These are phyloP conservation scores for human (Homo sapiens) DNA, from an alignment of 2,113 vertebrate species.

Conservation along the genomic window DNA sequence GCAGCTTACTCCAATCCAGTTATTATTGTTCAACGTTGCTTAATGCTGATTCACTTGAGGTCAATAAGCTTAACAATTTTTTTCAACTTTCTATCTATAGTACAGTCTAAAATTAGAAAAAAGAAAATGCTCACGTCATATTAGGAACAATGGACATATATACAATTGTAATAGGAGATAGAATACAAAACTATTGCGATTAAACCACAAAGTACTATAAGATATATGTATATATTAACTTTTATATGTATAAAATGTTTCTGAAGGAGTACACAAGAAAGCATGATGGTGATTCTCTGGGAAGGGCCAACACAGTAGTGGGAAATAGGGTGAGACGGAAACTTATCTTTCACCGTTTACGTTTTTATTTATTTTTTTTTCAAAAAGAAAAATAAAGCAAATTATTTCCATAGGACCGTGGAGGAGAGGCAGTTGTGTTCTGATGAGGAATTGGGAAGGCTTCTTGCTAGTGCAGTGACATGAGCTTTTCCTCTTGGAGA, in stretches of 20 bases:
- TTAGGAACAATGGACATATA: not conserved
- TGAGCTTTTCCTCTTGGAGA: not conserved
- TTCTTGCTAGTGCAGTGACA: not conserved
- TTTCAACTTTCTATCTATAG: not conserved
- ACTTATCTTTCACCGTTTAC: not conserved
- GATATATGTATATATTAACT: not conserved
- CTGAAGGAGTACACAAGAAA: not conserved
- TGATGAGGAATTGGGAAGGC: not conserved
- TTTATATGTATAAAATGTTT: not conserved
- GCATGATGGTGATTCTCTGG: not conserved
- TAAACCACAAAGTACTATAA: not conserved
- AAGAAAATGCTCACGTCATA: not conserved
- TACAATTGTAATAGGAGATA: not conserved
- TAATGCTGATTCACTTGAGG: not conserved
- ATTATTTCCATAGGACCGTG: not conserved
- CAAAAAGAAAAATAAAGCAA: not conserved
- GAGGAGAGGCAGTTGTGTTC: not conserved
- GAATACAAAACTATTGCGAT: not conserved
- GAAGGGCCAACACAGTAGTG: fast-evolving
- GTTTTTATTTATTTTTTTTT: not conserved
- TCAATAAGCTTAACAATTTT: not conserved
- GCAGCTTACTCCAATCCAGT: not conserved
- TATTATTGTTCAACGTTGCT: not conserved
- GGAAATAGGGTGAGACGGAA: not conserved
- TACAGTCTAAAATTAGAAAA: not conserved